Base-by-base conservation (phyloP, 2,888 invertebrate species). In the Volucella zonaria region DNA sequence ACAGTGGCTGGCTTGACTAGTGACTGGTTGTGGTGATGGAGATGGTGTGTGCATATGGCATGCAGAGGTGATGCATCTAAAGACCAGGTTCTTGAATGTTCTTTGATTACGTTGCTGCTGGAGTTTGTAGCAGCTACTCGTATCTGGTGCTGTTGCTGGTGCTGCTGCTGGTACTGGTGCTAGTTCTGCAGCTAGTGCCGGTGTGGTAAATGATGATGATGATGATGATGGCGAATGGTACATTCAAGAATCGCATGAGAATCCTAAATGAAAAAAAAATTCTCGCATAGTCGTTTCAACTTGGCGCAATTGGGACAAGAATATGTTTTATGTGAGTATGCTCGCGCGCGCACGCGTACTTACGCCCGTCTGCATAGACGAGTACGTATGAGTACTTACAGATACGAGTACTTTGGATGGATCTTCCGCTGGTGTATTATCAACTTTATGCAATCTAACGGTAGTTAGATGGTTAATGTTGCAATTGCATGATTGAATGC, bases 401-500 rank as follows among this genome's bases (percentile, higher is more conserved):
- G 15, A 61, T 47, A 47, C 31, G 38, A 38, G 31, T 56, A 45
- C 45, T n/a, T 23, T 23, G 31, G 8, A 61, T 42, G 23, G 59
- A 62, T 77, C 66, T 68, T 59, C 18, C 12, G 23, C 31, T 56
- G 64, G 64, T 42, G 56, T 68, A 64, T 76, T 81, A 85, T 85
- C 85, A 77, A 64, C 8, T 81, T 81, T 81, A 85, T 81, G 81
- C 81, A 85, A 85, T 85, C 81, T 85, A 85, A 85, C 85, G 85
- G 85, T 81, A 67, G 67, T 81, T 85, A 58, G 62, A 64, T 71
- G 71, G 81, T 73, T 85, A 85, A 85, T 85, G 85, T 81, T 85
- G 85, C 80, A 85, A 85, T 85, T 85, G 85, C 85, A 85, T 85
- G 85, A 85, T 85, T 81, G 81, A 85, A 85, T 85, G 85, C 76